Conservation (phyloP, 2,113 vertebrate genomes). For the Sebastes fasciatus region DNA sequence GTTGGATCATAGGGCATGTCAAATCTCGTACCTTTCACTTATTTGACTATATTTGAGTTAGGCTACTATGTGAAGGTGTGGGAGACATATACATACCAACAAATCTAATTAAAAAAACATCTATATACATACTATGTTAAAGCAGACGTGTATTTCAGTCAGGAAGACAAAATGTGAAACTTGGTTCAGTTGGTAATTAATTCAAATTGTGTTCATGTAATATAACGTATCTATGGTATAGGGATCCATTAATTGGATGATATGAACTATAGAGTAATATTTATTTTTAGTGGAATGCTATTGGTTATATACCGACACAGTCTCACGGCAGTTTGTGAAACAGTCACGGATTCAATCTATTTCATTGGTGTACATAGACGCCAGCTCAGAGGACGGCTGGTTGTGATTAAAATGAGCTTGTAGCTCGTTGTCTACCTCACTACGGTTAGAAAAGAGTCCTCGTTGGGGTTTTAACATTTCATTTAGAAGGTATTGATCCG, state of each 20-base stretch:
- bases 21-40: background rate
- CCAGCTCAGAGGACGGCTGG: no score
- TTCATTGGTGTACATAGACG: no score
- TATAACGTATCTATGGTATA: no score
- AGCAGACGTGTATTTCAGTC: background rate
- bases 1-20: background rate
- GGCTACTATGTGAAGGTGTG: background rate
- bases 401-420: no score
- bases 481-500: no score
- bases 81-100: background rate
- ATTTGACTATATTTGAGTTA: background rate
- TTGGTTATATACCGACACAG: background rate
- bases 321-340: background rate
- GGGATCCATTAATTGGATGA: background rate
- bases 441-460: no score
- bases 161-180: background rate
- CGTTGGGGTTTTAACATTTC: no score
- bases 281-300: background rate
- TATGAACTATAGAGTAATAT: background rate
- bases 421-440: no score
- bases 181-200: background rate
- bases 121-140: background rate
- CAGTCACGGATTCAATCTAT: no score
- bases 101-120: background rate
- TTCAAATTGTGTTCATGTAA: background rate